phyloP scores from a whole-genome alignment of 1,140 invertebrate genomes.

The Cotesia chilonis region DNA sequence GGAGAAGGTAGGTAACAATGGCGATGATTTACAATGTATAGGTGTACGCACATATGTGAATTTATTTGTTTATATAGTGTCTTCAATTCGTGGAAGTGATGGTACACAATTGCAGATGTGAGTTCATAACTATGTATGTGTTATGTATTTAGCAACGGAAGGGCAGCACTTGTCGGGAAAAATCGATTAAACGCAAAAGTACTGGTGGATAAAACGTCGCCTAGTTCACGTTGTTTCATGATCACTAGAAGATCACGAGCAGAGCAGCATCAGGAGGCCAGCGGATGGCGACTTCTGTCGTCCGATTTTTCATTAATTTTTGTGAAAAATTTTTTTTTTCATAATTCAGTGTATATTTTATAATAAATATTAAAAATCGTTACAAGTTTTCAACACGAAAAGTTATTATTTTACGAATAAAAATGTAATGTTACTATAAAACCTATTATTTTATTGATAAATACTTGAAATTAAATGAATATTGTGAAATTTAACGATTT shows the following conservation, averaged over 20 bases:
- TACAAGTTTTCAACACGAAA: too few relatives aligned
- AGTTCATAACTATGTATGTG: conserved; percentile 11
- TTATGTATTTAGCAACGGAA: conserved; percentile 19
- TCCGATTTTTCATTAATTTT: conserved; percentile 46
- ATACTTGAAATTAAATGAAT: not conserved
- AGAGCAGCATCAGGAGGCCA: conserved; percentile 44
- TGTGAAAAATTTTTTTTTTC: conserved; percentile 37
- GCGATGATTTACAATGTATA: too few relatives aligned
- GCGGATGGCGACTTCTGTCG: conserved; percentile 60
- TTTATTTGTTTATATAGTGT: too few relatives aligned
- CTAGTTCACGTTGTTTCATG: conserved; percentile 52
- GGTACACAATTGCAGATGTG: not conserved
- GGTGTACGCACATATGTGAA: too few relatives aligned
- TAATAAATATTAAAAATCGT: too few relatives aligned
- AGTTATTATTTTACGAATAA: too few relatives aligned
- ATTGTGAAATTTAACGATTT: conserved; percentile 1
- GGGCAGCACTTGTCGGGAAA: conserved; percentile 43
- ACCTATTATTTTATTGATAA: not conserved
- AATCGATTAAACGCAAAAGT: conserved; percentile 59
- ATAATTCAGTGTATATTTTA: conserved; percentile 15
- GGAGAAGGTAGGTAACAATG: too few relatives aligned
- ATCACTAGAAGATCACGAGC: conserved; percentile 40
- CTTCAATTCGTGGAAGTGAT: not conserved
- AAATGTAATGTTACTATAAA: too few relatives aligned
- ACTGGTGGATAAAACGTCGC: conserved; percentile 46